Percentiles rank a stretch among this genome's conserved stretches.
These are phyloP conservation scores for Thereva nobilitata DNA, from an alignment of 2,888 invertebrate species.

Conservation along the genomic window DNA sequence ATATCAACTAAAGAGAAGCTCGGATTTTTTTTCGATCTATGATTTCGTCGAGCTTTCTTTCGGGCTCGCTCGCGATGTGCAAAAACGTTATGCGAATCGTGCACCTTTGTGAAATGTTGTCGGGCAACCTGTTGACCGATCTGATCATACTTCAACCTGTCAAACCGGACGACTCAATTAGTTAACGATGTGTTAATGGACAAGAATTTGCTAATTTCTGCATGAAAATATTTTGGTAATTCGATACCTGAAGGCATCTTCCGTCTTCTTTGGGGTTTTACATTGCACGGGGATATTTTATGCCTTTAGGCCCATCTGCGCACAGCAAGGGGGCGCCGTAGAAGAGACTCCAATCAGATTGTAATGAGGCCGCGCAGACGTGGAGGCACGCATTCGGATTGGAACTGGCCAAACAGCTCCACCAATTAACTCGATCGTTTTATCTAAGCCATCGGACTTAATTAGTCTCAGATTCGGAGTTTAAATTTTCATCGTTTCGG, in stretches of 20 bases:
- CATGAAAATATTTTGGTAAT: constrained; percentile 58
- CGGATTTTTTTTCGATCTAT: too few relatives aligned
- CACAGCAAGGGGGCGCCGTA: constrained; percentile 2
- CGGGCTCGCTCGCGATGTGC: not conserved
- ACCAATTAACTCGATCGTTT: constrained; percentile 36
- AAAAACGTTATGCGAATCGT: not conserved
- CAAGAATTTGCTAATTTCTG: constrained; percentile 58
- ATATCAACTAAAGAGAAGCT: too few relatives aligned
- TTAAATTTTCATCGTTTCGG: constrained; percentile 17
- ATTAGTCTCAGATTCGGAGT: constrained; percentile 32
- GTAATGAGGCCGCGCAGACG: not conserved
- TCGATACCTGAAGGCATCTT: constrained; percentile 48
- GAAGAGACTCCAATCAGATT: not conserved
- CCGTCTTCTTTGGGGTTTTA: constrained; percentile 12
- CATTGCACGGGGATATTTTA: constrained; percentile 1
- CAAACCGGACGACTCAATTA: constrained; percentile 36
- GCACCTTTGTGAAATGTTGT: constrained; percentile 14
- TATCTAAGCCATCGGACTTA: constrained; percentile 35
- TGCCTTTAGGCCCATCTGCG: constrained; percentile 23
- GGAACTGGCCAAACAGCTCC: constrained; percentile 23
- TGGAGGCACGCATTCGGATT: constrained; percentile 24
- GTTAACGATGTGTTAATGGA: constrained; percentile 56
- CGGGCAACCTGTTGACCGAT: constrained; percentile 27
- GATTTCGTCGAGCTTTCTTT: too few relatives aligned
- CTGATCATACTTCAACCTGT: constrained; percentile 24